phyloP scores from a whole-genome alignment of 2,113 vertebrate genomes.

The Gavia stellata region DNA sequence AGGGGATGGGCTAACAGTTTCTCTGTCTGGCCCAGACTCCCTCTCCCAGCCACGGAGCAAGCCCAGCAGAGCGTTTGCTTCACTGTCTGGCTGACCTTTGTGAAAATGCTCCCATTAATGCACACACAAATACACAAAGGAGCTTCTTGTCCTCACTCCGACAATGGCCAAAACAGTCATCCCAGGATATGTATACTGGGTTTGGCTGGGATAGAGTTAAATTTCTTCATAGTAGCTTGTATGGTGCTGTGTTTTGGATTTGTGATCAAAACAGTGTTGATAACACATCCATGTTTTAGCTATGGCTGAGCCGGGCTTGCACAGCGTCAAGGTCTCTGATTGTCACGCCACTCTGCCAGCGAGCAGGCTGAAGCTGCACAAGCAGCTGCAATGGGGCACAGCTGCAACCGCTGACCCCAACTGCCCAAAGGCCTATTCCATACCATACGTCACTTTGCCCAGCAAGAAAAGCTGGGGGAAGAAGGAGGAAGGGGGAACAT shows the following conservation, averaged over 20 bases:
- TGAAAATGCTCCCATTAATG: not conserved
- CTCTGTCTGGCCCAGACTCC: not conserved
- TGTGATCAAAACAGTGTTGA: not conserved
- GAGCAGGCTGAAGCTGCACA: not conserved
- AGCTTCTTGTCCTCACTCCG: not conserved
- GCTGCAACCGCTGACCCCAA: not conserved
- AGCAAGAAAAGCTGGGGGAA: not conserved
- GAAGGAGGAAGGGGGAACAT: not conserved
- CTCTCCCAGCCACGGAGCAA: not conserved
- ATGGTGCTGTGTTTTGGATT: not conserved
- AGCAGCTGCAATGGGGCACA: not conserved
- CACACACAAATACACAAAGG: not conserved
- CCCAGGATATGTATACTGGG: not conserved
- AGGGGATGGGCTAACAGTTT: not conserved
- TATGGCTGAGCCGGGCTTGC: not conserved
- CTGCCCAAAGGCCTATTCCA: not conserved
- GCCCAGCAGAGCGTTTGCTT: not conserved
- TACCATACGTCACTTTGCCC: rapidly evolving
- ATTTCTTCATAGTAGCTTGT: not conserved
- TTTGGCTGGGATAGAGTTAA: not conserved
- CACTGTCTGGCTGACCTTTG: not conserved
- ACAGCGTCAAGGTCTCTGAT: not conserved
- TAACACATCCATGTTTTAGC: not conserved
- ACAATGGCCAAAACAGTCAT: not conserved
- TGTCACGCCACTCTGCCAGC: not conserved